Conservation (phyloP, 2,888 invertebrate genomes). For the Pollenia labialis region DNA sequence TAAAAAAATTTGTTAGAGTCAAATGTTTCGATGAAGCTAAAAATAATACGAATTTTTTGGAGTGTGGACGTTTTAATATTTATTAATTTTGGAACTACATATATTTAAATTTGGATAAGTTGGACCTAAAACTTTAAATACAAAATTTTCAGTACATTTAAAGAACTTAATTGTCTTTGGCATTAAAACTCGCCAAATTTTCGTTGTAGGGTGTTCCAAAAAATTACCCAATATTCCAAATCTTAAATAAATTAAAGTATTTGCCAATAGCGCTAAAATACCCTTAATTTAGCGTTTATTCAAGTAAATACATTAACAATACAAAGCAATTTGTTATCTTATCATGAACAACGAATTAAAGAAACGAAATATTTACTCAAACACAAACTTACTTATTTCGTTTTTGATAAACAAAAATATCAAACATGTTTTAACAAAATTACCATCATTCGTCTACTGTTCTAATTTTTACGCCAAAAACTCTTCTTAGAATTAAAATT, state of each 20-base stretch:
- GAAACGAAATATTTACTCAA: not conserved
- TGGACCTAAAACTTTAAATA: not conserved
- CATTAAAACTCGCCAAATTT: no score
- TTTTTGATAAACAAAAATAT: not conserved
- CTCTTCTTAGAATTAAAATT: not conserved
- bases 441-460: not conserved
- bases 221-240: no score
- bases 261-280: not conserved
- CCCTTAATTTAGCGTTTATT: not conserved
- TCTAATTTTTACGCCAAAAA: conserved; percentile 55
- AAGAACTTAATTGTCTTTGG: no score
- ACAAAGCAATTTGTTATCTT: conserved; percentile 53
- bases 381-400: not conserved
- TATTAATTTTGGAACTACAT: no score
- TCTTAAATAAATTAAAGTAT: not conserved
- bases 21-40: no score
- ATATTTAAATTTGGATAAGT: no score
- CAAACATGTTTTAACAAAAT: not conserved
- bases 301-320: not conserved
- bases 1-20: no score
- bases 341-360: conserved; percentile 32
- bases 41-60: no score
- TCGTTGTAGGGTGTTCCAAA: no score
- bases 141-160: not conserved
- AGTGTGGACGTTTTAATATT: no score